phyloP scores from a whole-genome alignment of 2,888 invertebrate species.

The Lysandra bellargus region DNA sequence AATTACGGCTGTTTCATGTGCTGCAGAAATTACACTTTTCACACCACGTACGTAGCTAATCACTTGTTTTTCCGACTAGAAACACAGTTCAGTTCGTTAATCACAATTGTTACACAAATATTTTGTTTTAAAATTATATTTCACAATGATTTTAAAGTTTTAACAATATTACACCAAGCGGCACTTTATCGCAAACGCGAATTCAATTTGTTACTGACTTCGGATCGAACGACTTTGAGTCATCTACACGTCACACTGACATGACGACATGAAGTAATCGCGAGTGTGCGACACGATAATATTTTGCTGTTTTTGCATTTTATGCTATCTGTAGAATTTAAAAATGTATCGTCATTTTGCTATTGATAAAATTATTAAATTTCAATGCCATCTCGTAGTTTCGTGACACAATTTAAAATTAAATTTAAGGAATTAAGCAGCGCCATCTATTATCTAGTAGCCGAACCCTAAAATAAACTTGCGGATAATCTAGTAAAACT shows the following conservation, averaged over 20 bases:
- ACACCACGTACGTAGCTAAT: constrained; percentile 31
- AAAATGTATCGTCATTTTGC: too few species aligned
- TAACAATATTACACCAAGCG: constrained; percentile 50
- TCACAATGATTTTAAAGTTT: constrained; percentile 50
- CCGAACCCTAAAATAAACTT: constrained; percentile 24
- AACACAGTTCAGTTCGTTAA: constrained; percentile 40
- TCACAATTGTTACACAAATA: constrained; percentile 40
- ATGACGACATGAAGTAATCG: constrained; percentile 52
- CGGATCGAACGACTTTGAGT: constrained; percentile 53
- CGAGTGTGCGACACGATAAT: constrained; percentile 43
- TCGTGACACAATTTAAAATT: not conserved
- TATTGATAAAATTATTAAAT: too few species aligned
- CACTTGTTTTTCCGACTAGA: constrained; percentile 31
- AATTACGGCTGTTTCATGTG: constrained; percentile 48
- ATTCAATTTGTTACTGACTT: constrained; percentile 72
- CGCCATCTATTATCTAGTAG: constrained; percentile 46
- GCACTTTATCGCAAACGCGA: constrained; percentile 59
- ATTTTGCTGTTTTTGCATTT: not conserved
- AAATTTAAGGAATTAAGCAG: constrained; percentile 25
- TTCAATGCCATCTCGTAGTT: too few species aligned
- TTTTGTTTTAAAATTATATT: constrained; percentile 40
- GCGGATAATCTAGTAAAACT: not conserved
- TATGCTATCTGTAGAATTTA: too few species aligned
- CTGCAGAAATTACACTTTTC: constrained; percentile 37
- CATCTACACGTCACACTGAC: constrained; percentile 62